phyloP scores from a whole-genome alignment of 2,797 vertebrate genomes.

The Leptodactylus fallax region DNA sequence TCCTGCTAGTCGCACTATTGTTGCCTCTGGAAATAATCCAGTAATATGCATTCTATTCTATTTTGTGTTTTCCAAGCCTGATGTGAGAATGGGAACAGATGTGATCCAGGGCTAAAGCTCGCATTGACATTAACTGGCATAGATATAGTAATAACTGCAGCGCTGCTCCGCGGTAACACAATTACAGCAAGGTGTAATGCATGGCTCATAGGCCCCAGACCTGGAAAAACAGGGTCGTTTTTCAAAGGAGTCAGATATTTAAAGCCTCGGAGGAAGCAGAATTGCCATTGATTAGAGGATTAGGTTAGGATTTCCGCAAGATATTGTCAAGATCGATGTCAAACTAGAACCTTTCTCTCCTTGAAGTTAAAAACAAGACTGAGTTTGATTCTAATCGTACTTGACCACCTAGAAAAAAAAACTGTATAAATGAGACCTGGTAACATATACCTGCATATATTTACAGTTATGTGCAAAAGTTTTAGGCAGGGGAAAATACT shows the following conservation, averaged over 20 bases:
- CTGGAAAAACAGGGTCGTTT: slow-evolving; percentile 18
- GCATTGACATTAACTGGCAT: neutral
- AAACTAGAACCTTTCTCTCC: slow-evolving; percentile 2
- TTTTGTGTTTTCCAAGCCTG: slow-evolving; percentile 34
- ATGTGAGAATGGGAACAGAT: slow-evolving; percentile 44
- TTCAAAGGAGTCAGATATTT: slow-evolving; percentile 10
- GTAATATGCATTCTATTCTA: slow-evolving; percentile 32
- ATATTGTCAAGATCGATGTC: slow-evolving; percentile 30
- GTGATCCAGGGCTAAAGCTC: neutral
- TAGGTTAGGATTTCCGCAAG: slow-evolving; percentile 38
- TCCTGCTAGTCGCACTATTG: slow-evolving; percentile 35
- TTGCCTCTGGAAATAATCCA: slow-evolving; percentile 44
- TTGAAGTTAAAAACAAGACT: slow-evolving; percentile 10
- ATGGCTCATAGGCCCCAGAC: neutral
- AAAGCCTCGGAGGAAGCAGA: slow-evolving; percentile 10
- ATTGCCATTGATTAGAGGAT: slow-evolving; percentile 53
- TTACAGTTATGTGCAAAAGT: no score
- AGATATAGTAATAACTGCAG: slow-evolving; percentile 1
- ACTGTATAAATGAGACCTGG: no score
- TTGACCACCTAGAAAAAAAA: neutral
- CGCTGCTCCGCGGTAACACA: neutral
- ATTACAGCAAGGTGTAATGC: neutral
- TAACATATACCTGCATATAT: no score
- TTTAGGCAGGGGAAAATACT: no score
- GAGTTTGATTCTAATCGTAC: neutral